Conservation (phyloP, 2,888 invertebrate species). For the Harmothoe impar region DNA sequence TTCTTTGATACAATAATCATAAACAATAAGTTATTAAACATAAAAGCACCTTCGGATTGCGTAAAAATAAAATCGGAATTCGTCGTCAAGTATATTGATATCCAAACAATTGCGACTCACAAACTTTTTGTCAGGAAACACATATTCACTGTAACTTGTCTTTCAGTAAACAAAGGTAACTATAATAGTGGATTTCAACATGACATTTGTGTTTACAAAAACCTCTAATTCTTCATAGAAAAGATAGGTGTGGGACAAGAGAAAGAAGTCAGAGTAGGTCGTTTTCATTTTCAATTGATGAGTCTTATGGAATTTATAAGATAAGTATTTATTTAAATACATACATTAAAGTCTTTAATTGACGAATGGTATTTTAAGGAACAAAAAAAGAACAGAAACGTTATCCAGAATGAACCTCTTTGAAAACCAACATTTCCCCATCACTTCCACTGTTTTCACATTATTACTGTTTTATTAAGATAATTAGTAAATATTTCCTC, state of each 20-base stretch:
- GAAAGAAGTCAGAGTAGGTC: not conserved
- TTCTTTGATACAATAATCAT: constrained; percentile 21
- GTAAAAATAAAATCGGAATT: constrained; percentile 56
- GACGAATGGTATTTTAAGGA: no score
- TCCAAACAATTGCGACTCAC: not conserved
- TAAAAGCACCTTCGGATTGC: constrained; percentile 56
- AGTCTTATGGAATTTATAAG: no score
- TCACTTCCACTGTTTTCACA: no score
- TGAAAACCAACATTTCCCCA: no score
- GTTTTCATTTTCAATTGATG: not conserved
- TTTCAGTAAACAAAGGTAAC: not conserved
- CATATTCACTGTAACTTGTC: not conserved
- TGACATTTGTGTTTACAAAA: not conserved
- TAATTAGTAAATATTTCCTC: no score
- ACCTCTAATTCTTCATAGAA: no score
- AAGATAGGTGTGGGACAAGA: no score
- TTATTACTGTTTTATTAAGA: no score
- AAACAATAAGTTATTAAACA: constrained; percentile 53
- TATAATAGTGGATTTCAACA: constrained; percentile 5
- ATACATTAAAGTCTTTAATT: no score
- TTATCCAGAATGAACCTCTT: no score
- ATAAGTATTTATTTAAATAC: no score
- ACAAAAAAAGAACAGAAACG: no score
- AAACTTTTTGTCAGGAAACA: not conserved
- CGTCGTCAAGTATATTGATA: constrained; percentile 24